These are phyloP conservation scores for Polymixis flavicincta DNA, from an alignment of 2,888 invertebrate genomes.

Conservation along the genomic window DNA sequence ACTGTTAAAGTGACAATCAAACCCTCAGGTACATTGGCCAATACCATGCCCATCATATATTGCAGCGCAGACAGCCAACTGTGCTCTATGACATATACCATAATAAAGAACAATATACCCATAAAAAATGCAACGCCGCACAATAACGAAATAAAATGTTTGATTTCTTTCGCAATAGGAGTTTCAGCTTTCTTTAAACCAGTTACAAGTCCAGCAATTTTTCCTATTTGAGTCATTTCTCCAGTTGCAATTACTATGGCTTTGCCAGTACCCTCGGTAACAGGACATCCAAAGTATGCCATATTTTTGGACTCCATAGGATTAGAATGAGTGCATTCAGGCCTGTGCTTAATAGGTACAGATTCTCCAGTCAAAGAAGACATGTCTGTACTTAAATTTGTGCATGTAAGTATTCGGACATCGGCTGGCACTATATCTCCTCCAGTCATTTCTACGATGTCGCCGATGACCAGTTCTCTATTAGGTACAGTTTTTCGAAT, in stretches of 20 bases:
- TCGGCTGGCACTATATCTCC: slow-evolving; percentile 97
- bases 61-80: slow-evolving; percentile 93
- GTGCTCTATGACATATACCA: slow-evolving; percentile 92
- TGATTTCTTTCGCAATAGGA: slow-evolving; percentile 94
- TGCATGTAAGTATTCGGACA: slow-evolving; percentile 92
- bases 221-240: slow-evolving; percentile 93
- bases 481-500: slow-evolving; percentile 90
- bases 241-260: slow-evolving; percentile 92
- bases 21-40: slow-evolving; percentile 95
- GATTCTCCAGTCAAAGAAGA: slow-evolving; percentile 94
- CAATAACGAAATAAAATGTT: slow-evolving; percentile 93
- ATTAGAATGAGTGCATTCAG: slow-evolving; percentile 92
- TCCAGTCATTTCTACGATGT: slow-evolving; percentile 94
- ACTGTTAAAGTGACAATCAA: slow-evolving; percentile 94
- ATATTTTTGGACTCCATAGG: slow-evolving; percentile 95
- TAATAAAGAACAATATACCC: slow-evolving; percentile 93
- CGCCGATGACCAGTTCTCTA: slow-evolving; percentile 94
- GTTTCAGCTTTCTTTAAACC: slow-evolving; percentile 92
- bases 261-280: slow-evolving; percentile 93
- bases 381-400: slow-evolving; percentile 89
- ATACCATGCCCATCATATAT: slow-evolving; percentile 93
- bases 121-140: slow-evolving; percentile 92
- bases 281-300: slow-evolving; percentile 95
- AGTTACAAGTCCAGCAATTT: slow-evolving; percentile 93
- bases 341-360: slow-evolving; percentile 91